A percentile compares a stretch with the other conserved stretches of the same genome.
These are phyloP conservation scores for Drosophila prostipennis DNA, from an alignment of 2,888 invertebrate genomes.

Conservation along the genomic window DNA sequence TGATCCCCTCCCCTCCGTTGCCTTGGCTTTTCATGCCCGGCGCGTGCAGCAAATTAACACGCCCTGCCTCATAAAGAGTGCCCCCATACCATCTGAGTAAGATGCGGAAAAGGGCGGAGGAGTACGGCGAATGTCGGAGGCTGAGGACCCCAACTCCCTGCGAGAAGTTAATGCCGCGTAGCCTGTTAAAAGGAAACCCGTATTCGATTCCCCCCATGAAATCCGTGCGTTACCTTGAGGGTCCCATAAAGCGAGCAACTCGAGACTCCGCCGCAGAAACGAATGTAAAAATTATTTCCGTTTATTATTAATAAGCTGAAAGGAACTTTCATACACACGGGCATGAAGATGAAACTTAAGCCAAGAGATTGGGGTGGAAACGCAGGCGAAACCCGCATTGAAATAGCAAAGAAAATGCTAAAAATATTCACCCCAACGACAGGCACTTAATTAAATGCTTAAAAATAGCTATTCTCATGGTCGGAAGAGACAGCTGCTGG, in stretches of 20 bases:
- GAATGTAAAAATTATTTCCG: constrained; percentile 32
- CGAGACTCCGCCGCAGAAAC: constrained; percentile 18
- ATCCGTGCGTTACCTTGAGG: constrained; percentile 28
- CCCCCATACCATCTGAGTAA: constrained; percentile 8
- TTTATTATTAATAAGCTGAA: constrained; percentile 44
- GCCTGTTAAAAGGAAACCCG: constrained; percentile 30
- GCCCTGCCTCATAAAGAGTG: constrained; percentile 34
- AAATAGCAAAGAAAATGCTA: constrained; percentile 21
- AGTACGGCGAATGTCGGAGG: not conserved
- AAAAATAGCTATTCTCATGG: constrained; percentile 44
- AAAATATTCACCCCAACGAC: constrained; percentile 24
- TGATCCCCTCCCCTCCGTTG: not conserved
- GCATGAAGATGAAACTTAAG: constrained; percentile 16
- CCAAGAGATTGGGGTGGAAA: not conserved
- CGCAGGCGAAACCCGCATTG: not conserved
- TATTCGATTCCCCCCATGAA: constrained; percentile 10
- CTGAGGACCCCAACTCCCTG: constrained; percentile 2
- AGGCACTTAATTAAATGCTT: constrained; percentile 46
- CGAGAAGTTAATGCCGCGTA: constrained; percentile 44
- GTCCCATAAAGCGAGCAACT: constrained; percentile 29
- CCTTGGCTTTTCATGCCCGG: not conserved
- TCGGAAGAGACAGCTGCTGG: constrained; percentile 8
- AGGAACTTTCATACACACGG: not conserved
- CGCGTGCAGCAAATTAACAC: constrained; percentile 69
- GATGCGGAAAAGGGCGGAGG: not conserved